Conservation (phyloP, 2,888 invertebrate genomes). For the Gandaritis pyraliata region DNA sequence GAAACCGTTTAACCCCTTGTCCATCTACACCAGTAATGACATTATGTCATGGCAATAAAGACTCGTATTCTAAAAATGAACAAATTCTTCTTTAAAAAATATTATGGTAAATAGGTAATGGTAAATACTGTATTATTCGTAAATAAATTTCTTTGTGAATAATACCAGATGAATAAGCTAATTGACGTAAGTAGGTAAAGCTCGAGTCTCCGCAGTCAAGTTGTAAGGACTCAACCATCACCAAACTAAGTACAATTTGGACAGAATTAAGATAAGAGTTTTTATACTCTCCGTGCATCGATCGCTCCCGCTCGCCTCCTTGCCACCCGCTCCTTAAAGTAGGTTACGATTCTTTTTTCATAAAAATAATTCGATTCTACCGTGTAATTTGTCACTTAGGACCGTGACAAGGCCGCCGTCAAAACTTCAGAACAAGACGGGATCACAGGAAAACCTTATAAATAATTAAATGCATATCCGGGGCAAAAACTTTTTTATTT, state of each 20-base stretch:
- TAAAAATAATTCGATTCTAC: constrained; percentile 53
- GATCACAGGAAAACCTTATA: constrained; percentile 75
- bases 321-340: constrained; percentile 16
- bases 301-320: constrained; percentile 8
- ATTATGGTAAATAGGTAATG: too few relatives aligned
- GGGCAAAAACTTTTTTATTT: constrained; percentile 65
- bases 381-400: constrained; percentile 78
- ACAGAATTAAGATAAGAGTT: constrained; percentile 8
- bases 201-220: too few relatives aligned
- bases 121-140: too few relatives aligned
- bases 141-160: too few relatives aligned
- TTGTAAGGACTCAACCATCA: too few relatives aligned
- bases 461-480: constrained; percentile 78
- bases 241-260: not conserved
- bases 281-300: constrained; percentile 8
- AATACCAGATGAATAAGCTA: too few relatives aligned
- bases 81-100: too few relatives aligned
- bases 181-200: too few relatives aligned
- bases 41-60: too few relatives aligned
- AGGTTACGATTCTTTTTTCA: constrained; percentile 36
- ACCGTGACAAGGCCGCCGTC: constrained; percentile 66
- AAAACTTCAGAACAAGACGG: constrained; percentile 62
- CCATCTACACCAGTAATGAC: too few relatives aligned
- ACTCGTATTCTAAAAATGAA: too few relatives aligned
- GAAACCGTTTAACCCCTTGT: not conserved